Base-by-base conservation (phyloP, 1,140 invertebrate species). In the Lordiphosa collinella region DNA sequence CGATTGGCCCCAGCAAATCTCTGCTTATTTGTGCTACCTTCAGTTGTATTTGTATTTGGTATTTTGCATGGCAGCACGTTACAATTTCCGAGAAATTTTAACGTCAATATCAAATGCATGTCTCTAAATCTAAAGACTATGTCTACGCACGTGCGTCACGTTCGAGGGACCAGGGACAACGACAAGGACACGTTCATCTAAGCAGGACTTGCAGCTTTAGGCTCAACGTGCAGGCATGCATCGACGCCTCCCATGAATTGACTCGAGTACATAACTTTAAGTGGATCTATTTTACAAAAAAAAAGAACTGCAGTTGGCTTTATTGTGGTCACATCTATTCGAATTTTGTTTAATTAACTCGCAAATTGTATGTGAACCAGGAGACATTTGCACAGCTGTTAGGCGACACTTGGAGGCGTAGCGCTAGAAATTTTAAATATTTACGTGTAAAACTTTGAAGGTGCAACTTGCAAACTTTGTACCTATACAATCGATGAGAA, bases 21-120 rank as follows among this genome's bases (percentile, higher is more conserved):
- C 3, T 74, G 56, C 70, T 75, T 75, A 67, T 75, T 71, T 80
- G 69, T 70, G 48, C 40, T 53, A 69, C 14, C 51, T 35, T 37
- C 10, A 32, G 12, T 13, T 52, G 52, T 38, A 65, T 62, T 61
- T 48, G 48, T 40, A 52, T 49, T 59, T 60, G 43, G 50, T 36
- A 69, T 56, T 69, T 61, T 40, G 43, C 63, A 52, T 67, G 52
- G 64, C 55, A 32, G 36, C 54, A 68, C 65, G 65, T 48, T 69
- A 34, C 64, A 48, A 54, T 62, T 48, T 65, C 49, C 37, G 51
- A 64, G 67, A 67, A 67, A 67, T 71, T 65, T 75, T 57, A 72
- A 69, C 78, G 78, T 84, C 78, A 73, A 84, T 84, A 76, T 62
- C 63, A 55, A 68, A 61, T 68, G 67, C 71, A 82, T 55, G 56